A percentile compares a stretch with the other conserved stretches of the same genome.
phyloP scores from a whole-genome alignment of 1,140 invertebrate species.

The Lordiphosa stackelbergi region DNA sequence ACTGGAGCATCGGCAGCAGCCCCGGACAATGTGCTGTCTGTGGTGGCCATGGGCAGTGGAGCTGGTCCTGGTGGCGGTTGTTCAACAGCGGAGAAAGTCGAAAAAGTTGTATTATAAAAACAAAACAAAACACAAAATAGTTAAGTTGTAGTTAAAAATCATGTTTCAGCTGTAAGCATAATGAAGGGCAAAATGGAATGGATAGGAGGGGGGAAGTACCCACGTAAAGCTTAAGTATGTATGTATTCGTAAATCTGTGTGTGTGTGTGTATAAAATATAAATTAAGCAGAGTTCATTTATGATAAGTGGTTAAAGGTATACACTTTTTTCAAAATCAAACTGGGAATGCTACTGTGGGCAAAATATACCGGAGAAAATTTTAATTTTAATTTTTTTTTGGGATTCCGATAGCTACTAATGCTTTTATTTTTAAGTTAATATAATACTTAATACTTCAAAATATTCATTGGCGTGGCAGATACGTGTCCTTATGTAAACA shows the following conservation, averaged over 20 bases:
- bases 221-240: constrained; percentile 5
- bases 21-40: constrained; percentile 48
- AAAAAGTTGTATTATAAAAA: constrained; percentile 73
- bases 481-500: too few species aligned
- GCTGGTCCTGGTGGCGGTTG: constrained; percentile 51
- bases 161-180: constrained; percentile 59
- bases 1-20: constrained; percentile 23
- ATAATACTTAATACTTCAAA: too few species aligned
- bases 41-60: constrained; percentile 56
- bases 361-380: too few species aligned
- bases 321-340: too few species aligned
- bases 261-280: not conserved
- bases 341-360: too few species aligned
- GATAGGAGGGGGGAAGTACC: too few species aligned
- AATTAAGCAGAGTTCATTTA: too few species aligned
- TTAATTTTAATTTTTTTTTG: too few species aligned
- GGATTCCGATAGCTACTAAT: too few species aligned
- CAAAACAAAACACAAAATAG: constrained; percentile 28
- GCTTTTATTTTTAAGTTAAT: too few species aligned
- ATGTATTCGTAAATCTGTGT: constrained; percentile 9
- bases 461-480: too few species aligned
- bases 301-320: too few species aligned
- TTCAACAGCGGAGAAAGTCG: constrained; percentile 22
- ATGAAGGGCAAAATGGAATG: constrained; percentile 22
- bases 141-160: constrained; percentile 67